Percentiles rank a stretch among this genome's conserved stretches.
Evolutionary conservation across 53 echinoderm and acorn worm species (phyloP).

Genomic region (Luidia sarsii): DNA sequence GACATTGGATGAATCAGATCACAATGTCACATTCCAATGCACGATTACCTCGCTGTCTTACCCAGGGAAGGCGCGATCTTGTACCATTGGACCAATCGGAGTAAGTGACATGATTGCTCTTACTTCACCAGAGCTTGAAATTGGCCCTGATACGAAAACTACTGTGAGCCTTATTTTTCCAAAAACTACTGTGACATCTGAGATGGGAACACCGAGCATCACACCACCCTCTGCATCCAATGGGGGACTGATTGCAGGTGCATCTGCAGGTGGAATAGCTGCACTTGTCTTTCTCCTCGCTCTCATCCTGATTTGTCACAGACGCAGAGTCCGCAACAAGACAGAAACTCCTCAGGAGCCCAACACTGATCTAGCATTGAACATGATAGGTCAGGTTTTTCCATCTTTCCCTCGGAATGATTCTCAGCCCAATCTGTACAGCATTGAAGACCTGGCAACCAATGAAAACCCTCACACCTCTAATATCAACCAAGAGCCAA

Average conservation of each 20-base stretch:
- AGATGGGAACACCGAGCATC: too few species aligned
- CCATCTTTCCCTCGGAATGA: background rate
- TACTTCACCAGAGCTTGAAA: too few species aligned
- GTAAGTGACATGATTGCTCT: background rate
- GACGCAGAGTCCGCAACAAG: background rate
- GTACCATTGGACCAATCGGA: background rate
- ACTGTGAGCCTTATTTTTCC: too few species aligned
- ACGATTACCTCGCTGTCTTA: background rate
- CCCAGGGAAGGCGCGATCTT: background rate
- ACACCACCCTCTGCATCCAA: background rate
- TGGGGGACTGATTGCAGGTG: background rate
- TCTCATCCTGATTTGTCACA: background rate
- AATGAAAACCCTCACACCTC: background rate
- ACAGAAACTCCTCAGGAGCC: background rate
- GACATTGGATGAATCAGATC: background rate
- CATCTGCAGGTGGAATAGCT: slow-evolving; percentile 10
- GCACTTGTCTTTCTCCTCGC: slow-evolving; percentile 5
- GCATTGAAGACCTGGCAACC: background rate
- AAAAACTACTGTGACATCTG: too few species aligned
- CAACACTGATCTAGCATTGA: background rate
- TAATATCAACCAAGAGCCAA: background rate
- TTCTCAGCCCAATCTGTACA: background rate
- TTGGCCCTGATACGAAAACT: too few species aligned
- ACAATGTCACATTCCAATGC: slow-evolving; percentile 13
- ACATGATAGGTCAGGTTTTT: background rate